Evolutionary conservation across 1,140 invertebrate species (phyloP).

Genomic region (Chlorops oryzae): DNA sequence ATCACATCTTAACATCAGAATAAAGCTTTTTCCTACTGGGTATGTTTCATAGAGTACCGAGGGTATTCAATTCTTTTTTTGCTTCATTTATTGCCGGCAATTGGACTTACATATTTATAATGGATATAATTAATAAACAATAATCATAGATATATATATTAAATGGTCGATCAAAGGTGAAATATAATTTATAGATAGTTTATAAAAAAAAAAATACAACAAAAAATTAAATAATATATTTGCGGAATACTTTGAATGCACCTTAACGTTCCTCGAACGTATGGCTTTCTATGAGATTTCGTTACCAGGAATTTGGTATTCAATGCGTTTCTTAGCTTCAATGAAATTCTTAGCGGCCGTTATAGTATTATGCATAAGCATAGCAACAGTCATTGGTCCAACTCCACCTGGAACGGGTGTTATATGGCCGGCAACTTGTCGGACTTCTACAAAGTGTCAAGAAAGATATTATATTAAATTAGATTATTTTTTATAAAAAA

Average conservation of each 20-base stretch:
- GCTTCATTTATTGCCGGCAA: too few relatives aligned
- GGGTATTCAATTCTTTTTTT: too few relatives aligned
- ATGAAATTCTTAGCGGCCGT: constrained; percentile 55
- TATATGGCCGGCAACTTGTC: constrained; percentile 69
- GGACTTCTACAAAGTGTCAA: constrained; percentile 55
- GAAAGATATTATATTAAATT: constrained; percentile 17
- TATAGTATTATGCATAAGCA: constrained; percentile 82
- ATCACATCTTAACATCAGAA: too few relatives aligned
- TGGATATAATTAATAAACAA: too few relatives aligned
- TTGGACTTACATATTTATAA: too few relatives aligned
- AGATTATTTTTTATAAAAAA: too few relatives aligned
- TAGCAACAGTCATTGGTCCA: constrained; percentile 84
- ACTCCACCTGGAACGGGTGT: constrained; percentile 85
- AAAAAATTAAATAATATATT: background rate
- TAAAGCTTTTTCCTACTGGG: too few relatives aligned
- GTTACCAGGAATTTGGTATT: background rate
- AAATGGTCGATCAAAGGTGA: too few relatives aligned
- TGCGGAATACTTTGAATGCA: background rate
- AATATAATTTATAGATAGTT: background rate
- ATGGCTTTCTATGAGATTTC: background rate
- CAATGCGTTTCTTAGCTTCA: background rate
- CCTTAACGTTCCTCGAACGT: too few relatives aligned
- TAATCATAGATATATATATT: too few relatives aligned
- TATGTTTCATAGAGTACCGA: too few relatives aligned
- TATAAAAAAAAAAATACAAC: background rate